Percentiles rank a stretch among this genome's conserved stretches.
These are phyloP conservation scores for Leptopilina drosophilae DNA, from an alignment of 2,888 invertebrate species.

Conservation along the genomic window DNA sequence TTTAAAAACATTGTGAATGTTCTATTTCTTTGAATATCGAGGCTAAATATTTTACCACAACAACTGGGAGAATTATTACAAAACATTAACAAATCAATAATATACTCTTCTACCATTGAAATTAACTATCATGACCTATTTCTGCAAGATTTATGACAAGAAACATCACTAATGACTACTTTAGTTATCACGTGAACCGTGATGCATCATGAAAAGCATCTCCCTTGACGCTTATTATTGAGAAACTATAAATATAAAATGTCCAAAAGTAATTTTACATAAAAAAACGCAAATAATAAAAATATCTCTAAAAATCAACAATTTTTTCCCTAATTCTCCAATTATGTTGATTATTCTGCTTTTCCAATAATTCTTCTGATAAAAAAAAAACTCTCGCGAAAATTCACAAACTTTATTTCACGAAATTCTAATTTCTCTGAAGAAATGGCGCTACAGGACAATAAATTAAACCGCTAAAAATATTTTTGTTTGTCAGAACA, in stretches of 20 bases:
- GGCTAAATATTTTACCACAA: background rate
- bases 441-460: background rate
- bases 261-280: no score
- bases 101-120: background rate
- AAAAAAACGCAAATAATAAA: no score
- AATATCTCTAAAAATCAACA: no score
- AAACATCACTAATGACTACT: constrained; percentile 6
- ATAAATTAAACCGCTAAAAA: constrained; percentile 30
- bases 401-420: constrained; percentile 18
- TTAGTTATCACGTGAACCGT: background rate
- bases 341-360: background rate
- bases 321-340: no score
- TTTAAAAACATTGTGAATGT: background rate
- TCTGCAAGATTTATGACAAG: constrained; percentile 6
- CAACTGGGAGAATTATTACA: background rate
- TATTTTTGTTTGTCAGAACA: constrained; percentile 11
- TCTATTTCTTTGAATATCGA: background rate
- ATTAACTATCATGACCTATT: background rate
- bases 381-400: background rate
- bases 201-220: constrained; percentile 2
- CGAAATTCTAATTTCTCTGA: constrained; percentile 13
- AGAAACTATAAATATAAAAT: background rate
- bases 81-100: constrained; percentile 15
- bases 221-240: background rate
- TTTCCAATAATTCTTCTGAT: background rate